phyloP scores from a whole-genome alignment of 2,113 vertebrate species.

The Vulpes lagopus region DNA sequence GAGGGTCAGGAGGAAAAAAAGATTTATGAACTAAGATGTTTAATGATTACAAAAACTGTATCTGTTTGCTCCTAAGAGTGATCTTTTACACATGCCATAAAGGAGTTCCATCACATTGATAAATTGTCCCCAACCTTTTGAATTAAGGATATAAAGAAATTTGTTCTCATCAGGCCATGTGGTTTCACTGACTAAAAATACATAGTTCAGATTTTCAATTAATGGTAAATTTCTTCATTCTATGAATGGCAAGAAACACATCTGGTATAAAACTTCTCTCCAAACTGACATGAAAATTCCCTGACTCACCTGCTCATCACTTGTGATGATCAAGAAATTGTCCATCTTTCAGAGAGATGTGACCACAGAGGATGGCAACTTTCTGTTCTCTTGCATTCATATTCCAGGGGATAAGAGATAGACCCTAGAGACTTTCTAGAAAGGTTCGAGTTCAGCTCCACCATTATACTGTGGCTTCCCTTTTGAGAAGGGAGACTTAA shows the following conservation, averaged over 20 bases:
- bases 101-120: conserved; percentile 48
- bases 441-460: not conserved
- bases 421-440: conserved; percentile 49
- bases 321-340: not conserved
- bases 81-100: conserved; percentile 49
- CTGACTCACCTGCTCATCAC: not conserved
- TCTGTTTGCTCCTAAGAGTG: conserved; percentile 43
- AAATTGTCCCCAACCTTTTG: conserved; percentile 57
- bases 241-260: conserved; percentile 9
- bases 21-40: conserved; percentile 65
- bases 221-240: conserved; percentile 27
- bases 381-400: not conserved
- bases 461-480: not conserved
- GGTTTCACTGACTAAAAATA: conserved; percentile 53
- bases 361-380: not conserved
- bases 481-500: conserved; percentile 22
- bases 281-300: conserved; percentile 47
- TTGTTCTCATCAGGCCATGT: conserved; percentile 42
- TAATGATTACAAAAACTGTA: conserved; percentile 63
- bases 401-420: not conserved
- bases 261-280: conserved; percentile 42
- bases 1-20: conserved; percentile 33
- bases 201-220: conserved; percentile 25
- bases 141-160: conserved; percentile 68
- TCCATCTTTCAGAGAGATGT: conserved; percentile 22